Evolutionary conservation across 2,888 invertebrate species (phyloP).

Genomic region (Megalurothrips usitatus): DNA sequence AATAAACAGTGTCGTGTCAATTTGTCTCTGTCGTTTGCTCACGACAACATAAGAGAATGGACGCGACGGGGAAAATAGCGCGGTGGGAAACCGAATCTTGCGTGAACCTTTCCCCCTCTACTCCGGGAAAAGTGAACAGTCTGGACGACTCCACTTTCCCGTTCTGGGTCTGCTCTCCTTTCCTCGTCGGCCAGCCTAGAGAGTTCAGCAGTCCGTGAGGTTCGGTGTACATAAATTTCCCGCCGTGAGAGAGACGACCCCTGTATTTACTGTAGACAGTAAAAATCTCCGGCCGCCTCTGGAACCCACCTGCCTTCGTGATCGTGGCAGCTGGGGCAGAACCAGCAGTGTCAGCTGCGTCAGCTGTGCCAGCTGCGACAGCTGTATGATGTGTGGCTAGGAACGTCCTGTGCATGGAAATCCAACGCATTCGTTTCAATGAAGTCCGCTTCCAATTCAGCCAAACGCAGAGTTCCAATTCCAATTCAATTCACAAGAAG

Average conservation of each 20-base stretch:
- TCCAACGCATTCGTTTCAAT: too few species aligned
- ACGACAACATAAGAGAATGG: not conserved
- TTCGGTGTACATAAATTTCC: not conserved
- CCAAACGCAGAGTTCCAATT: too few species aligned
- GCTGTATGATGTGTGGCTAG: too few species aligned
- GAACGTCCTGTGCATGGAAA: too few species aligned
- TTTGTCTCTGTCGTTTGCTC: not conserved
- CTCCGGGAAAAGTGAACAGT: too few species aligned
- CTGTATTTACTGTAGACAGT: constrained; percentile 20
- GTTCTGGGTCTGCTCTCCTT: too few species aligned
- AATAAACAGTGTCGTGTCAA: not conserved
- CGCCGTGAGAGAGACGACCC: not conserved
- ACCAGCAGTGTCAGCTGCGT: not conserved
- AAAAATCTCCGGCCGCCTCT: not conserved
- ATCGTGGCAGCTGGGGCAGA: not conserved
- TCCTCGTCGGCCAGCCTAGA: not conserved
- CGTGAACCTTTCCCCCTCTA: too few species aligned
- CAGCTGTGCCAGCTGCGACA: not conserved
- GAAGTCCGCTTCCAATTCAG: too few species aligned
- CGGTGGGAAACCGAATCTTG: too few species aligned
- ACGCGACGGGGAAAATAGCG: too few species aligned
- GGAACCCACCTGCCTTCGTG: not conserved
- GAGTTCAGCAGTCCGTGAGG: not conserved
- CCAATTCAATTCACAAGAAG: too few species aligned
- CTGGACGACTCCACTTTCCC: not conserved